Evolutionary conservation across 2,113 vertebrate genomes (phyloP), one percentile per base, ranked within the genome.

Genomic region (Erythrolamprus reginae): DNA sequence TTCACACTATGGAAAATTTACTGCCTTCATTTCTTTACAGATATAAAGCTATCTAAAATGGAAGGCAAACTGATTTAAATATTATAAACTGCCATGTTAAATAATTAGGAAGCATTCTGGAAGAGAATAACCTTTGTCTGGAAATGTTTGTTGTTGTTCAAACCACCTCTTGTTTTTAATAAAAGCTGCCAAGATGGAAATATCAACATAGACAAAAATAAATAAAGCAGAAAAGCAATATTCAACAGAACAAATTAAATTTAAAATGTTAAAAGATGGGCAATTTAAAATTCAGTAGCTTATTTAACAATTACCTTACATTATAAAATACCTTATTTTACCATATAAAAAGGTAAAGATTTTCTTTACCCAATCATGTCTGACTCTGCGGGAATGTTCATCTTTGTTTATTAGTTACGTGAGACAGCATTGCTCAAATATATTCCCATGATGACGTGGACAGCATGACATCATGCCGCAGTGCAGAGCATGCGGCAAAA

Each of bases 21-120:
- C 88, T 17, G 92, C 93, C 24, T 28, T 89, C 90, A 47, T 89
- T 0, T 92, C 53, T 42, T 89, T 93, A 92, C 24, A 93, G 47
- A 15, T 70, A 1, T 51, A 77, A 3, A 92, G 0, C 10, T 89
- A 42, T 33, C 3, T 13, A 8, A 24, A 61, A 9, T 28, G 42
- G 26, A 23, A 51, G 48, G 1, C 50, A 48, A 19, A 3, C 45
- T 51, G 83, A 38, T 38, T 77, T 19, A 77, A 38, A 77, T 77
- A 1, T 77, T 77, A 77, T 9, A 77, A 77, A 42, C 17, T 77
- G 33, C 33, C 33, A 21, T 42, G 17, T 77, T 77, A 42, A 77
- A 42, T 77, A 77, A 17, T 42, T 77, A 77, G 17, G 70, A 21
- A 77, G 17, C 17, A 77, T 42, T 77, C 5, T 21, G 17, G 70